Evolutionary conservation across 2,113 vertebrate genomes (phyloP), one percentile per base, ranked within the genome.

Genomic region (Galemys pyrenaicus): DNA sequence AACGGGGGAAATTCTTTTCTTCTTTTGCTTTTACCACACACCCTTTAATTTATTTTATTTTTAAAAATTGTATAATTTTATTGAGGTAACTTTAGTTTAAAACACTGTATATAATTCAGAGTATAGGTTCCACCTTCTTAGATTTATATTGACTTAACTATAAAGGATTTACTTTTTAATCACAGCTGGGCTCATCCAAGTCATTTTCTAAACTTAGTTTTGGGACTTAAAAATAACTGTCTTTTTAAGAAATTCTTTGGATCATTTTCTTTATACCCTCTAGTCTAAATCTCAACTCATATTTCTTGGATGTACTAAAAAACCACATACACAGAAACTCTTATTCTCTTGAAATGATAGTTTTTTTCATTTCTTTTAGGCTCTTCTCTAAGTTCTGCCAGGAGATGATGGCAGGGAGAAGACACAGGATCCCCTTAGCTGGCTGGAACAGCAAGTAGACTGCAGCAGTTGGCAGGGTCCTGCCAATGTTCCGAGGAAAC

Each of bases 81-180:
- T 56, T 56, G 54, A 56, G 54, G 54, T 56, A 56, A 22, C 54
- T 56, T 56, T 56, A 20, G 54, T 56, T 56, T 56, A 22, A 56
- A 22, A 56, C 20, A 56, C 54, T 56, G 54, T 56, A 56, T 56
- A 56, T 22, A 7, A 56, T 56, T 56, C 54, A 56, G 54, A 56
- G 20, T 56, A 56, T 56, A 56, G 54, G 54, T 56, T 56, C 54
- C 5, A 56, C 20, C 54, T 56, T 56, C 54, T 56, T 7, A 56
- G 20, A 56, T 56, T 5, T 60, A 6, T 56, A 56, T 22, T 97
- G 96, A 98, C 98, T 97, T 98, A 98, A 98, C 97, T 98, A 98
- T 98, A 98, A 98, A 98, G 98, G 98, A 62, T 95, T 98, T 98
- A 98, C 98, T 98, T 98, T 99, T 98, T 98, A 98, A 98, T 98